Conservation (phyloP, 2,113 vertebrate genomes). For the Vulpes lagopus region DNA sequence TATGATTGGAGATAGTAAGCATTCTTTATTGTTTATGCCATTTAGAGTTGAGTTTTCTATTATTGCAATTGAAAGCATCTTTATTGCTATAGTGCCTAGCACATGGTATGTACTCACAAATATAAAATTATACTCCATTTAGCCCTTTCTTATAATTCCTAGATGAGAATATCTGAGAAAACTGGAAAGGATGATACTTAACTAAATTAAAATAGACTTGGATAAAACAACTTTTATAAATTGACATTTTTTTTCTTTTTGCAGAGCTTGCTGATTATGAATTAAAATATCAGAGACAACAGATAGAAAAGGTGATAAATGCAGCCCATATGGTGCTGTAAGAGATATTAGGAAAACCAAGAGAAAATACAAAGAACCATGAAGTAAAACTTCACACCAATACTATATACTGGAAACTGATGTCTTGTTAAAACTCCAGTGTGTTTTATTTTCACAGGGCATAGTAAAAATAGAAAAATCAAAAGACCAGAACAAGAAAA, state of each 20-base stretch:
- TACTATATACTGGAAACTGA: neutral
- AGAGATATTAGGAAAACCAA: conserved; percentile 33
- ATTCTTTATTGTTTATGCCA: neutral
- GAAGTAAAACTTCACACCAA: neutral
- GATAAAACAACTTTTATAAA: conserved; percentile 27
- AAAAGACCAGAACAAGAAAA: conserved; percentile 5
- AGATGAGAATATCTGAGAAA: neutral
- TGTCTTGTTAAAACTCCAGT: conserved; percentile 31
- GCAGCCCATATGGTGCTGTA: neutral
- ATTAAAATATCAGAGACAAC: conserved; percentile 29
- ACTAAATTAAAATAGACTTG: conserved; percentile 27
- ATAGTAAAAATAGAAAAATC: conserved; percentile 7
- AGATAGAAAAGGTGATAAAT: neutral
- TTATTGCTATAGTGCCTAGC: rapidly evolving
- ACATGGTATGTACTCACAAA: neutral
- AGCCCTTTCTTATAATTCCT: neutral
- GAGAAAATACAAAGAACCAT: conserved; percentile 10
- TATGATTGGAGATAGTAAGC: neutral
- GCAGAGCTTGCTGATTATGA: neutral
- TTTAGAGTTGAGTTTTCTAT: neutral
- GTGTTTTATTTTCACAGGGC: conserved; percentile 17
- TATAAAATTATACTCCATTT: neutral
- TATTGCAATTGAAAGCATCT: neutral
- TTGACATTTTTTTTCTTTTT: neutral
- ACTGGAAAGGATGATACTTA: neutral